Evolutionary conservation across 2,113 vertebrate species (phyloP).

Genomic region (Varanus komodoensis): DNA sequence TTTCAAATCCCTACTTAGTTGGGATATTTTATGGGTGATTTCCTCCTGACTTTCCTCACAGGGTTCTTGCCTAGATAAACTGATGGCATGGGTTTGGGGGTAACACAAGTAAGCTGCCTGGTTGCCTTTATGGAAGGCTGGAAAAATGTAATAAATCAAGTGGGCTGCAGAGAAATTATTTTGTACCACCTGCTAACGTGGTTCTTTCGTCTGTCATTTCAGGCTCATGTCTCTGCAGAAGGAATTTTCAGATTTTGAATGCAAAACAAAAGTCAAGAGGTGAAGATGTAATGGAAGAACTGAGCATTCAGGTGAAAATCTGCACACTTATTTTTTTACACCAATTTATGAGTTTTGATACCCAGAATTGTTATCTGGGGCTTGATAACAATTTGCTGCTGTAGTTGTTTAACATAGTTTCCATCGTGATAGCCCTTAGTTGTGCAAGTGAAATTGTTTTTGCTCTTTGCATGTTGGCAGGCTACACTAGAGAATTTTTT

Average conservation of each 20-base stretch:
- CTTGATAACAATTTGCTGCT: not conserved
- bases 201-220: conserved; percentile 38
- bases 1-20: not conserved
- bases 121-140: not conserved
- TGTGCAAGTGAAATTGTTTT: not conserved
- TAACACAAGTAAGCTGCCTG: not conserved
- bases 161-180: not conserved
- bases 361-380: not conserved
- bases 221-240: conserved; percentile 65
- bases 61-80: not conserved
- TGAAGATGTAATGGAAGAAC: conserved; percentile 41
- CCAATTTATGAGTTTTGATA: not conserved
- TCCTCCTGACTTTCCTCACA: not conserved
- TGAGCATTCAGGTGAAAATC: conserved; percentile 69
- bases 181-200: not conserved
- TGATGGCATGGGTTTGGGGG: not conserved
- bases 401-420: not conserved
- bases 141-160: not conserved
- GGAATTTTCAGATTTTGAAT: conserved; percentile 51
- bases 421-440: not conserved
- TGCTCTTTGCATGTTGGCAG: conserved; percentile 41
- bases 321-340: not conserved
- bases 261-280: conserved; percentile 52
- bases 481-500: not conserved
- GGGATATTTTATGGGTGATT: not conserved